Conservation (phyloP, 2,113 vertebrate species). For the Pungitius pungitius region DNA sequence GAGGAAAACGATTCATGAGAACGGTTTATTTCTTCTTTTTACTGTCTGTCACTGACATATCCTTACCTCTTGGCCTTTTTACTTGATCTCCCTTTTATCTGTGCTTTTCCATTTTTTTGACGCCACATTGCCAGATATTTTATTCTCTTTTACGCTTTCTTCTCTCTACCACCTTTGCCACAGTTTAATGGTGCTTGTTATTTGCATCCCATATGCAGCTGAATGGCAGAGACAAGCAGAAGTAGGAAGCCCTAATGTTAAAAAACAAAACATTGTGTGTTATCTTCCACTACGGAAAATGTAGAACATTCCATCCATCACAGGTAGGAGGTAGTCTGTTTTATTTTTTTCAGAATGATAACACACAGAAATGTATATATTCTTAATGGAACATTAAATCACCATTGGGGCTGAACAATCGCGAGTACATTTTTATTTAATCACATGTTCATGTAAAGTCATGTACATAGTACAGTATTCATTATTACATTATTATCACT, state of each 20-base stretch:
- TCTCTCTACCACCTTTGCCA: slow-evolving; percentile 11
- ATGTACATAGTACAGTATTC: no score
- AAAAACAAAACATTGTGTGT: slow-evolving; percentile 35
- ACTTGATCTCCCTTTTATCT: slow-evolving; percentile 22
- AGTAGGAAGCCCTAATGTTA: slow-evolving; percentile 13
- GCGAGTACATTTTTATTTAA: no score
- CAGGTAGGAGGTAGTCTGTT: background rate
- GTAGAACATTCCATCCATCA: slow-evolving; percentile 16
- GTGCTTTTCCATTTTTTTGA: slow-evolving; percentile 1
- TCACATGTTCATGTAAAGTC: no score
- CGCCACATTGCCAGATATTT: slow-evolving; percentile 10
- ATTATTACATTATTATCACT: no score
- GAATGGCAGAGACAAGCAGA: background rate
- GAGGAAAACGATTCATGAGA: slow-evolving; percentile 20
- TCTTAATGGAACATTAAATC: slow-evolving; percentile 3
- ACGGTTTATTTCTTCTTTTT: slow-evolving; percentile 3
- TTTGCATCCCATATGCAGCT: slow-evolving; percentile 12
- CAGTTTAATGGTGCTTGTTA: slow-evolving; percentile 4
- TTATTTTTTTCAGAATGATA: background rate
- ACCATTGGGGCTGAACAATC: background rate
- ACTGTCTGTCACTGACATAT: slow-evolving; percentile 33
- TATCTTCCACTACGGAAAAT: background rate
- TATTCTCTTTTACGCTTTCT: background rate
- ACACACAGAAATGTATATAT: background rate
- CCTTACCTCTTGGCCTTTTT: slow-evolving; percentile 23